Conservation (phyloP, 2,888 invertebrate species). For the Epinotia nisella region DNA sequence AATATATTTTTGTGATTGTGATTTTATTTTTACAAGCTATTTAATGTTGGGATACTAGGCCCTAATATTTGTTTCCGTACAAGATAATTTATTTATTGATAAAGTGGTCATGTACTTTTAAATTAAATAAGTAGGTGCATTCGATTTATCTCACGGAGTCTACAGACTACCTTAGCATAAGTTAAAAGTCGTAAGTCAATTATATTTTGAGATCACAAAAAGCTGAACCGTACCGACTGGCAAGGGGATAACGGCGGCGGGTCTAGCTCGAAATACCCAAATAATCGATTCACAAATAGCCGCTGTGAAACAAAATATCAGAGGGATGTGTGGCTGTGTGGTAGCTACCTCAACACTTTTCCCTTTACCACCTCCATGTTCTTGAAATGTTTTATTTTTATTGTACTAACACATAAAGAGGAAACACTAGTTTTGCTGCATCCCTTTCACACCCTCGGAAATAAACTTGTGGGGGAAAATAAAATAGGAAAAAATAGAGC, state of each 20-base stretch:
- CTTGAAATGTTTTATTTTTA: too few species aligned
- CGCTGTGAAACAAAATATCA: conserved; percentile 34
- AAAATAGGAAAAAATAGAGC: too few species aligned
- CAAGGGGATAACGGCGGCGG: conserved; percentile 50
- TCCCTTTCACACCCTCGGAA: background rate
- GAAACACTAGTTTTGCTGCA: background rate
- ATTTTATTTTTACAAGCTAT: too few species aligned
- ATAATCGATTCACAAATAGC: conserved; percentile 56
- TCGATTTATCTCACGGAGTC: background rate
- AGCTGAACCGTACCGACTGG: background rate
- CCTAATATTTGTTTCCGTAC: too few species aligned
- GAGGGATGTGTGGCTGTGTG: background rate
- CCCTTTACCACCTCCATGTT: too few species aligned
- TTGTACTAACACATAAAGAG: too few species aligned
- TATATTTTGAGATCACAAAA: conserved; percentile 2
- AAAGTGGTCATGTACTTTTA: too few species aligned
- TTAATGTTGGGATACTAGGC: too few species aligned
- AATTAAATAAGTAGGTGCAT: too few species aligned
- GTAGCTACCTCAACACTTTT: background rate
- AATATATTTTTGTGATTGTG: too few species aligned
- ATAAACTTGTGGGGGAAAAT: background rate
- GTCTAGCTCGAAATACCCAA: conserved; percentile 54
- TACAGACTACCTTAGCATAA: background rate
- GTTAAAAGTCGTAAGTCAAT: too few species aligned
- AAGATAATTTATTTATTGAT: too few species aligned